Base-by-base conservation (phyloP, 1,140 invertebrate species). In the Macrotrachela quadricornifera region DNA sequence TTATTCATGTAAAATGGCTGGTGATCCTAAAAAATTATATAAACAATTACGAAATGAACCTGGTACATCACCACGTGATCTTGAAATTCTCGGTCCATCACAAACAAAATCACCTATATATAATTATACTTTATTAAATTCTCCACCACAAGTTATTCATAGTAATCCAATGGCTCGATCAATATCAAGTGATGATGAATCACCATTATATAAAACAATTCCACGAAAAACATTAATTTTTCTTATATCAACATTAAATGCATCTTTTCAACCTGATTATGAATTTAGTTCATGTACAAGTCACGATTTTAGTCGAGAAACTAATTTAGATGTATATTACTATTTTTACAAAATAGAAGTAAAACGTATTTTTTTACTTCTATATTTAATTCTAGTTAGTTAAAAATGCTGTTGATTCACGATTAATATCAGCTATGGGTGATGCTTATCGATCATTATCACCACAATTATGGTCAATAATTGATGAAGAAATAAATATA, bases 261-360 rank as follows among this genome's bases (percentile, higher is more conserved):
- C 87, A 51, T 83, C 87, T 46, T 95, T 94, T 74, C 74, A 80
- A 61, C 87, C 88, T 40, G 91, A 96, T 71, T 95, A 95, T 74
- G 90, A 96, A 76, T 96, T 96, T 72, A 85, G 85, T 59, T 79
- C 90, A 72, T 83, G 87, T n/a, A 90, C 88, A 75, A 91, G 87
- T 68, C 82, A 86, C 63, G 90, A 95, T 71, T 96, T 95, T 67
- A 92, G 86, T 69, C 84, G 85, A 61, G 87, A 94, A 63, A 84
- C 86, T 12, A 76, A 68, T 57, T 43, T 73, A 36, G 21, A 30
- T 4, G 21, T 30, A 30, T 4, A 30, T 30, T 2, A 30, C n/a
- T n/a, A n/a, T n/a, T n/a, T n/a, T n/a, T n/a, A n/a, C n/a, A n/a
- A n/a, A n/a, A n/a, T n/a, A n/a, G n/a, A n/a, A n/a, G n/a, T n/a